Percentiles rank a stretch among this genome's conserved stretches.
phyloP scores from a whole-genome alignment of 2,113 vertebrate genomes.

The Limnothrissa miodon region DNA sequence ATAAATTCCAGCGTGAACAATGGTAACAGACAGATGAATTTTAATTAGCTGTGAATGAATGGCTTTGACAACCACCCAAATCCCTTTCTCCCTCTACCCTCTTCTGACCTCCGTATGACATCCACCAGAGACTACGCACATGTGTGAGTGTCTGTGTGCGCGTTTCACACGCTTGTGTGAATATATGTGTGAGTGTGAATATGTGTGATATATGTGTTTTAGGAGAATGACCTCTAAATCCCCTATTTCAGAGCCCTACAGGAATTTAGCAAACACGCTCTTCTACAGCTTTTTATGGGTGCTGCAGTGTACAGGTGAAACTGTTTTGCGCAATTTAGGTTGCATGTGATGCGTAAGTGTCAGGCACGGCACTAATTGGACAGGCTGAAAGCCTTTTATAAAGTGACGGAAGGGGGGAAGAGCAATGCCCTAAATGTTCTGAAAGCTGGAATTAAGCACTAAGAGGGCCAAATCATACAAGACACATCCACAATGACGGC shows the following conservation, averaged over 20 bases:
- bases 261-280: background rate
- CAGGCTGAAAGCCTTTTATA: background rate
- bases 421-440: background rate
- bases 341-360: background rate
- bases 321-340: background rate
- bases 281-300: background rate
- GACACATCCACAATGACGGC: background rate
- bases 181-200: background rate
- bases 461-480: background rate
- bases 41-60: slow-evolving; percentile 49
- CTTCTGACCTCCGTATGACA: slow-evolving; percentile 8
- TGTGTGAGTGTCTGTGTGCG: slow-evolving; percentile 10
- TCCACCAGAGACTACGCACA: background rate
- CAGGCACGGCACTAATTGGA: background rate
- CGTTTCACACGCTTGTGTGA: background rate
- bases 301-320: background rate
- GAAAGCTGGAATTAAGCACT: background rate
- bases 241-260: background rate
- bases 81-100: slow-evolving; percentile 36
- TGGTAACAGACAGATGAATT: slow-evolving; percentile 38
- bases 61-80: slow-evolving; percentile 45
- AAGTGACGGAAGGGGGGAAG: background rate
- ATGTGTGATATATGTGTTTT: slow-evolving; percentile 6
- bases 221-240: background rate
- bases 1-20: background rate